Percentiles rank a stretch among this genome's conserved stretches.
These are phyloP conservation scores for Hyposoter didymator DNA, from an alignment of 2,888 invertebrate species.

Conservation along the genomic window DNA sequence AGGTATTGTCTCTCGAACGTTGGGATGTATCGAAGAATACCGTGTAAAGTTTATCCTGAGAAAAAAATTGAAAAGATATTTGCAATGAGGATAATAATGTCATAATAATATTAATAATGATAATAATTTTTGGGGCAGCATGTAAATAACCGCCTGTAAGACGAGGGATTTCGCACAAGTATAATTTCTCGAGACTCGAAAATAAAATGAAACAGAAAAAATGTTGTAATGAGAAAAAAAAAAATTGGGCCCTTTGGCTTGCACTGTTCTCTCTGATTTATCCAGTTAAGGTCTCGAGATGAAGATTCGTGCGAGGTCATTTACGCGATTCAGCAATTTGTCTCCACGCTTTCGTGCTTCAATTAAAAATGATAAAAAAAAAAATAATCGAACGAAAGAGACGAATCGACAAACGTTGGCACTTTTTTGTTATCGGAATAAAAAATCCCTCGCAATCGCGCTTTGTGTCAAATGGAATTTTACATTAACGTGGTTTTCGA, in stretches of 20 bases:
- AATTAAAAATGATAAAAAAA: background rate
- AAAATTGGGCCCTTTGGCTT: background rate
- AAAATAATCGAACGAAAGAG: too few relatives aligned
- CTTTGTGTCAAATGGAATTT: background rate
- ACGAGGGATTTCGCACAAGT: constrained; percentile 72
- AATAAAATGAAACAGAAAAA: constrained; percentile 2
- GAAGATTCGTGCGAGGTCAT: constrained; percentile 58
- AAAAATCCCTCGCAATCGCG: background rate
- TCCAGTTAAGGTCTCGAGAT: constrained; percentile 49
- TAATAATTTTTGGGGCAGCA: constrained; percentile 78
- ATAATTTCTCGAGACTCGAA: constrained; percentile 76
- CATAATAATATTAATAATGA: constrained; percentile 65
- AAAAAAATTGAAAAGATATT: constrained; percentile 68
- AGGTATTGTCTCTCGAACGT: constrained; percentile 78
- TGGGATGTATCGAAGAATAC: constrained; percentile 76
- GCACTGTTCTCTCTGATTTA: background rate
- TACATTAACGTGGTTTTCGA: background rate
- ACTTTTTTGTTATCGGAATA: background rate
- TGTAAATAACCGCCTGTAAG: constrained; percentile 81
- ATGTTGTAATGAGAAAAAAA: background rate
- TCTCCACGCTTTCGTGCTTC: constrained; percentile 60
- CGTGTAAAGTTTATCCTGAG: constrained; percentile 71
- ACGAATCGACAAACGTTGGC: background rate
- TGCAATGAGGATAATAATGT: constrained; percentile 30
- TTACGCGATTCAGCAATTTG: constrained; percentile 53